Percentiles rank a stretch among this genome's conserved stretches.
phyloP scores from a whole-genome alignment of 2,888 invertebrate species.

The Trichopoda pennipes region DNA sequence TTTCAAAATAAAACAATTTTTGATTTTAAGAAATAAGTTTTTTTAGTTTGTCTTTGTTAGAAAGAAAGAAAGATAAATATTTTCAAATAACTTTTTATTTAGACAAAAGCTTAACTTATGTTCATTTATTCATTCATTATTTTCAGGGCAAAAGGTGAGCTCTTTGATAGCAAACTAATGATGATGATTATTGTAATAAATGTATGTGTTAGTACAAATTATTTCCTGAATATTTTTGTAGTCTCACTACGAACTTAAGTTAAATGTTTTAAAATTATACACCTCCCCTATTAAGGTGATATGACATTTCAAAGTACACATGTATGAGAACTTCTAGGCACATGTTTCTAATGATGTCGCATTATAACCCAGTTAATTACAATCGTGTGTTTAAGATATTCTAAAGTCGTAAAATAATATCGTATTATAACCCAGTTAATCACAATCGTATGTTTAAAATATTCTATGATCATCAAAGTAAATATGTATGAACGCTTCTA shows the following conservation, averaged over 20 bases:
- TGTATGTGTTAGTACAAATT: neutral
- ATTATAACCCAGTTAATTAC: too few relatives aligned
- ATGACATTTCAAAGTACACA: constrained; percentile 4
- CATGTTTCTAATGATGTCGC: too few relatives aligned
- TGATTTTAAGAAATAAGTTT: neutral
- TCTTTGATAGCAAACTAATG: neutral
- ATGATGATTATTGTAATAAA: neutral
- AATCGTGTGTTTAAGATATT: too few relatives aligned
- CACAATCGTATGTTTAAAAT: too few relatives aligned
- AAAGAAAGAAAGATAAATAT: neutral
- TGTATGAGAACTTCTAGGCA: too few relatives aligned
- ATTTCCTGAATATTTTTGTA: constrained; percentile 38
- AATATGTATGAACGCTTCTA: too few relatives aligned
- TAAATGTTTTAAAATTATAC: neutral
- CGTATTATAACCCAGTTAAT: too few relatives aligned
- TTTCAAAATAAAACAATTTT: neutral
- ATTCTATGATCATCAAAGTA: too few relatives aligned
- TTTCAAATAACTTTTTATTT: neutral
- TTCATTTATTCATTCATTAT: neutral
- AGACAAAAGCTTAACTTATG: neutral
- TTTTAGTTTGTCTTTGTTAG: neutral
- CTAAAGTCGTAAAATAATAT: too few relatives aligned
- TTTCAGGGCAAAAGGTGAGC: constrained; percentile 47
- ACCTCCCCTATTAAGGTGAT: neutral
- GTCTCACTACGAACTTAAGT: constrained; percentile 10